Percentiles rank a stretch among this genome's conserved stretches.
phyloP scores from a whole-genome alignment of 2,113 vertebrate genomes.

The Scopus umbretta region DNA sequence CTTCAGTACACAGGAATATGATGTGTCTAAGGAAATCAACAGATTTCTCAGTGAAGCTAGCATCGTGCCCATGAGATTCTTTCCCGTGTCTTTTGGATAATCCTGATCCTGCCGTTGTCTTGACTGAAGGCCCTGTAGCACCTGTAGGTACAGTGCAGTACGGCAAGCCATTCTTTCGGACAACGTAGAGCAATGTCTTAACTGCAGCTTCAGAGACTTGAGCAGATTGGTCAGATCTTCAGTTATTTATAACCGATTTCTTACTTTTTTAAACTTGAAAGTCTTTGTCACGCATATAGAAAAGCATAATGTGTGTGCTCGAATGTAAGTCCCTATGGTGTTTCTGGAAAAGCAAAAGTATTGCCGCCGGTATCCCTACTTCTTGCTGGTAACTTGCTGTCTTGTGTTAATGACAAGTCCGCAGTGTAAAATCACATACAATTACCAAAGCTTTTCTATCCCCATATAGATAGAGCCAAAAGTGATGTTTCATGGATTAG shows the following conservation, averaged over 20 bases:
- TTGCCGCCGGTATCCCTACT: conserved; percentile 1
- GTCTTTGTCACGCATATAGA: conserved; percentile 11
- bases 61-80: neutral
- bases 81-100: neutral
- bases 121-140: conserved; percentile 36
- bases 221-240: conserved; percentile 29
- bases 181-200: neutral
- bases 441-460: conserved; percentile 74
- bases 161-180: conserved; percentile 3
- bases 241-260: neutral
- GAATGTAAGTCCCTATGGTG: conserved; percentile 19
- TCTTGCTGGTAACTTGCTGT: conserved; percentile 50
- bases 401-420: conserved; percentile 45
- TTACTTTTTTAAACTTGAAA: conserved; percentile 19
- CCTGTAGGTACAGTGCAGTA: neutral
- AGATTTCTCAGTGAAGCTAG: neutral
- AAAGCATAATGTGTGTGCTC: conserved; percentile 32
- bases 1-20: neutral
- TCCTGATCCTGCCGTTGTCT: conserved; percentile 14
- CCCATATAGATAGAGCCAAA: conserved; percentile 35
- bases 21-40: neutral
- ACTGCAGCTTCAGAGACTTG: conserved; percentile 24
- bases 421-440: conserved; percentile 49
- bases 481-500: conserved; percentile 29
- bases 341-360: conserved; percentile 43